Conservation (phyloP, 2,113 vertebrate genomes). For the Scomber japonicus region DNA sequence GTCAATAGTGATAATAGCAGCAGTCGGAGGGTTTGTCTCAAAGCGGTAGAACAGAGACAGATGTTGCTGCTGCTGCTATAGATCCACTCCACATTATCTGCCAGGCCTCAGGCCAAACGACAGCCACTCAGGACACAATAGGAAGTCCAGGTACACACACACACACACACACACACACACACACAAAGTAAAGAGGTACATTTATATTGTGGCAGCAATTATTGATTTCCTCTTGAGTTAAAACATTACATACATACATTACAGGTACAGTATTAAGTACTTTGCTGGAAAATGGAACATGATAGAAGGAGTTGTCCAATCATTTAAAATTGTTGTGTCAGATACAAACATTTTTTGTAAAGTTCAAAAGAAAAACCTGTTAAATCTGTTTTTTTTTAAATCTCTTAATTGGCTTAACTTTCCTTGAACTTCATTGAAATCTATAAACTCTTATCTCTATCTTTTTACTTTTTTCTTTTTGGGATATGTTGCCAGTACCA, state of each 20-base stretch:
- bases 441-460: no score
- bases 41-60: conserved; percentile 47
- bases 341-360: no score
- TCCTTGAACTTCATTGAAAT: no score
- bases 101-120: conserved; percentile 54
- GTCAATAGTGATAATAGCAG: conserved; percentile 41
- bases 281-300: not conserved
- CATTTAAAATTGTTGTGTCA: no score
- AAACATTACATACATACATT: conserved; percentile 22
- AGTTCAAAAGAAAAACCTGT: no score
- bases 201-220: conserved; percentile 4
- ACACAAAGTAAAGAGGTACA: not conserved
- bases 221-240: conserved; percentile 35
- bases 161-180: conserved; percentile 4
- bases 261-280: conserved; percentile 10
- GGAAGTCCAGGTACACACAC: not conserved
- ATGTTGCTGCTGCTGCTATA: conserved; percentile 61
- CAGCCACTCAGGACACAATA: conserved; percentile 50
- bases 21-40: conserved; percentile 46
- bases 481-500: no score
- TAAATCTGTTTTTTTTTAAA: no score
- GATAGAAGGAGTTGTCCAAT: not conserved
- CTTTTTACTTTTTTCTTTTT: no score
- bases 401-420: no score
- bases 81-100: conserved; percentile 62